Base-by-base conservation (phyloP, 2,888 invertebrate species). In the Tenthredo notha region DNA sequence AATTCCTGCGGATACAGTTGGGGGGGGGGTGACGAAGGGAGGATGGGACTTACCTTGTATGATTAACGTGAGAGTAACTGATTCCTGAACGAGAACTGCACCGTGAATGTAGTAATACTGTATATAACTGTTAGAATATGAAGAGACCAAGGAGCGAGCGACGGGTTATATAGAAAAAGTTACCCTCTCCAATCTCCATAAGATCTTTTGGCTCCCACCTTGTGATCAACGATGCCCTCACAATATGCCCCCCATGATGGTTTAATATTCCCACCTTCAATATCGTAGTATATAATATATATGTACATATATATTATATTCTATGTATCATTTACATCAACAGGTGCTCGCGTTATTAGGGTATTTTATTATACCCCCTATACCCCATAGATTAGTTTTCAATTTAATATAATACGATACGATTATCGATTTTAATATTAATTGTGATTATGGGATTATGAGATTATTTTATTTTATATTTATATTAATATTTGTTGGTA, bases 111-210 rank as follows among this genome's bases (percentile, higher is more conserved):
- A 86, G 85, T 88, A 88, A 88, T 78, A 84, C 65, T 80, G 37
- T 80, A 61, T 58, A 61, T 84, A 47, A 92, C 91, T 90, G 90
- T 90, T 90, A 91, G 92, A 90, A 91, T 92, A 91, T 92, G 92
- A 88, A 91, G 91, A 91, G 92, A 91, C 91, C 87, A 89, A 89
- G 89, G 87, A 88, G 89, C 88, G 90, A 90, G 87, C 90, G 88
- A 90, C 88, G 89, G 90, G 90, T 93, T 93, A 92, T 93, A 93
- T 93, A 93, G 92, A 93, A 91, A 91, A 89, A 89, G 86, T 90
- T 90, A 90, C 91, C 91, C 89, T 92, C 92, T 89, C 87, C 82
- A 86, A 84, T 77, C 21, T 18, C 40, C 47, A 80, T 87, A 87
- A 87, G 88, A 18, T 18, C 47, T 40, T 43, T 12, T n/a, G 21